These are phyloP conservation scores for Stegana nigrithorax DNA, from an alignment of 2,888 invertebrate genomes.

Conservation along the genomic window DNA sequence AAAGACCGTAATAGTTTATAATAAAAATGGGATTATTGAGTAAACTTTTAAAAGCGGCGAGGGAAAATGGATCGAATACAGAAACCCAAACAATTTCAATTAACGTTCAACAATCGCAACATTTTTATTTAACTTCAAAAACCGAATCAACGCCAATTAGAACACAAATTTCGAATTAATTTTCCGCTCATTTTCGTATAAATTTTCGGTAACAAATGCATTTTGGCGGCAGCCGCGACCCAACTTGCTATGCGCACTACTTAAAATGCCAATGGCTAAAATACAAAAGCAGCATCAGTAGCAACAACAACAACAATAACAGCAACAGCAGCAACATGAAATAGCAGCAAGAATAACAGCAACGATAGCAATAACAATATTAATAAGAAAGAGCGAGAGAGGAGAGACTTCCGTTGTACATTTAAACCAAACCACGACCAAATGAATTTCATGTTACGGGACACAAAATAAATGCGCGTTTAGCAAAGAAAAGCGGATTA, in stretches of 20 bases:
- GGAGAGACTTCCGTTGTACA: background rate
- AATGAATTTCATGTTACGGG: slow-evolving; percentile 15
- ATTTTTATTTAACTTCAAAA: background rate
- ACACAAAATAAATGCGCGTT: slow-evolving; percentile 17
- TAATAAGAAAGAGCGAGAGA: background rate
- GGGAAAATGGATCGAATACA: no score
- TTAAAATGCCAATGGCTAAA: slow-evolving; percentile 9
- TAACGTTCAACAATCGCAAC: slow-evolving; percentile 4
- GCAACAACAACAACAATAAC: background rate
- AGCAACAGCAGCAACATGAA: background rate
- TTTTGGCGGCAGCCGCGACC: background rate
- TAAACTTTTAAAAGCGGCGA: no score
- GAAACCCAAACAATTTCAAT: no score
- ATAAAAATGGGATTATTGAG: no score
- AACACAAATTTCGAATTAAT: slow-evolving; percentile 18
- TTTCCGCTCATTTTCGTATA: slow-evolving; percentile 18
- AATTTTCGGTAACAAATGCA: slow-evolving; percentile 14
- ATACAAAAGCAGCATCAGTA: background rate
- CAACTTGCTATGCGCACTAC: background rate
- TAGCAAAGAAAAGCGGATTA: slow-evolving; percentile 19
- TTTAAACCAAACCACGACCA: slow-evolving; percentile 17
- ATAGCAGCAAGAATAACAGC: no score
- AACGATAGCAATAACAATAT: background rate
- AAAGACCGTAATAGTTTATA: no score
- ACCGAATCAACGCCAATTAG: slow-evolving; percentile 14